A percentile compares a stretch with the other conserved stretches of the same genome.
phyloP scores from a whole-genome alignment of 1,140 invertebrate genomes.

The Tetragonula clypearis region DNA sequence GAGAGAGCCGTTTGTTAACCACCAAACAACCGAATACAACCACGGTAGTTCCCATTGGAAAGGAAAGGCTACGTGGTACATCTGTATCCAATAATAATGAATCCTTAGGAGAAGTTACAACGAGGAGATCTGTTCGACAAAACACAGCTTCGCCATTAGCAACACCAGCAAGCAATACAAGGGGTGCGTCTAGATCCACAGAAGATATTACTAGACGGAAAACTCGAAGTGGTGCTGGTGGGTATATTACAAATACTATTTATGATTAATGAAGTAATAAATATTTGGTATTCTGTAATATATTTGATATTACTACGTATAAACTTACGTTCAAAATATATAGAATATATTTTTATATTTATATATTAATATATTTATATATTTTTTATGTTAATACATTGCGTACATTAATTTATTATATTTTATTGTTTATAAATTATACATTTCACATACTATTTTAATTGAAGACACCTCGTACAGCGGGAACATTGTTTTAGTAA shows the following conservation, averaged over 20 bases:
- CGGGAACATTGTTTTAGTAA: conserved; percentile 82
- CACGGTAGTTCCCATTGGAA: conserved; percentile 69
- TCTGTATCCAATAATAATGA: conserved; percentile 77
- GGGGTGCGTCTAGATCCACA: conserved; percentile 79
- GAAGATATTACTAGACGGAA: conserved; percentile 81
- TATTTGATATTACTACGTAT: neutral
- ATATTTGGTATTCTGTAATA: neutral
- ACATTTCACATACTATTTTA: conserved; percentile 69
- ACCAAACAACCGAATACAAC: conserved; percentile 74
- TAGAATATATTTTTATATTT: too few species aligned
- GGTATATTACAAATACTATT: conserved; percentile 54
- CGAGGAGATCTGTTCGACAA: conserved; percentile 79
- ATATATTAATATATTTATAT: too few species aligned
- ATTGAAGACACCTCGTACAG: conserved; percentile 80
- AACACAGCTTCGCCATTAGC: conserved; percentile 79
- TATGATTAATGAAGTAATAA: neutral
- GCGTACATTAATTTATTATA: neutral
- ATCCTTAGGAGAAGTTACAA: conserved; percentile 75
- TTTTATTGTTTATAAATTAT: conserved; percentile 29
- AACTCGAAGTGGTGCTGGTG: conserved; percentile 81
- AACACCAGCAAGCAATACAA: conserved; percentile 79
- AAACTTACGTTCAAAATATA: conserved; percentile 19
- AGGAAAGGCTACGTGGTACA: conserved; percentile 79
- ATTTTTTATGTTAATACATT: conserved; percentile 31
- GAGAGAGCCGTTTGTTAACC: conserved; percentile 78